Conservation (phyloP, 2,888 invertebrate genomes). For the Cheilosia soror region DNA sequence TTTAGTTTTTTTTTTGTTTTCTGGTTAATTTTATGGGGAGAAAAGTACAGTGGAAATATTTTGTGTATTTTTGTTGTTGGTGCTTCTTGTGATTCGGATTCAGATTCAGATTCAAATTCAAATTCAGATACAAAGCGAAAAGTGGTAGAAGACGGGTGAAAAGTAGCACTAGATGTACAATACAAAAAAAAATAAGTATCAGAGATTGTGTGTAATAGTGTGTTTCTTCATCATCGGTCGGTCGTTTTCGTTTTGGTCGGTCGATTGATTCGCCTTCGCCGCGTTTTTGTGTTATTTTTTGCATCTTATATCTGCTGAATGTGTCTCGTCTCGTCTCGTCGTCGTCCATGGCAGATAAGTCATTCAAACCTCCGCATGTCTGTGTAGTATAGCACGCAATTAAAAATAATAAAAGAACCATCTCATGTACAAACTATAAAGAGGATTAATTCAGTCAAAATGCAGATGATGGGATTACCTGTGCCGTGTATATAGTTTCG, state of each 20-base stretch:
- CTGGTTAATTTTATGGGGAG: slow-evolving; percentile 61
- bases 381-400: slow-evolving; percentile 34
- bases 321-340: not conserved
- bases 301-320: slow-evolving; percentile 2
- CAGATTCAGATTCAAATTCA: slow-evolving; percentile 60
- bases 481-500: slow-evolving; percentile 25
- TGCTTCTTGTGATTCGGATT: slow-evolving; percentile 51
- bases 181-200: slow-evolving; percentile 48
- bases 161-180: slow-evolving; percentile 53
- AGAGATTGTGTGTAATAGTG: slow-evolving; percentile 47
- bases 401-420: slow-evolving; percentile 24
- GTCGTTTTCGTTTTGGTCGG: slow-evolving; percentile 31
- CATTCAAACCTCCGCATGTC: slow-evolving; percentile 32
- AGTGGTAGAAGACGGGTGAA: slow-evolving; percentile 44
- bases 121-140: slow-evolving; percentile 59
- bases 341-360: slow-evolving; percentile 31
- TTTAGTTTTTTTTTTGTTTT: slow-evolving; percentile 27
- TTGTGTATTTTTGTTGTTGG: slow-evolving; percentile 27
- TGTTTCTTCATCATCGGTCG: slow-evolving; percentile 49
- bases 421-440: slow-evolving; percentile 13
- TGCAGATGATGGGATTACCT: slow-evolving; percentile 71
- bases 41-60: slow-evolving; percentile 65
- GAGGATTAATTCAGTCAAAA: slow-evolving; percentile 64
- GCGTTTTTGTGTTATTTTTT: slow-evolving; percentile 37
- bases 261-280: slow-evolving; percentile 66